These are phyloP conservation scores for Drosophila truncata DNA, from an alignment of 1,140 invertebrate genomes.

Conservation along the genomic window DNA sequence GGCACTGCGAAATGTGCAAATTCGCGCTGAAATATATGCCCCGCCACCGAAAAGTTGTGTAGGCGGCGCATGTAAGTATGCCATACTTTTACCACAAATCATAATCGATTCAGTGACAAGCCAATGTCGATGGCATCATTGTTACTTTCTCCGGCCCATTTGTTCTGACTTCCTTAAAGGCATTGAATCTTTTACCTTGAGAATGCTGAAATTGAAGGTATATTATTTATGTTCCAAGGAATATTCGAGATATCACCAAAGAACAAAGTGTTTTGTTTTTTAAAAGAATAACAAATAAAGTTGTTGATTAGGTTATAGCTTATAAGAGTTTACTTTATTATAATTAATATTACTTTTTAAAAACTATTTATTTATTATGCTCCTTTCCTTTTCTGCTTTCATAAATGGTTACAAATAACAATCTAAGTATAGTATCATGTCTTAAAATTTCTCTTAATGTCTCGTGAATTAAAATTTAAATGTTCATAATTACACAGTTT, in stretches of 20 bases:
- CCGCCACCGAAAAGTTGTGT: constrained; percentile 34
- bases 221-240: neutral
- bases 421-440: too few species aligned
- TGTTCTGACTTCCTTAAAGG: constrained; percentile 13
- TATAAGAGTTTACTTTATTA: too few species aligned
- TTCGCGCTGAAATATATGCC: constrained; percentile 40
- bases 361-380: neutral
- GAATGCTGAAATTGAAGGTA: neutral
- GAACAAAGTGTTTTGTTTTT: neutral
- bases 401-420: neutral
- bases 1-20: constrained; percentile 58
- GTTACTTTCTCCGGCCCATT: constrained; percentile 6
- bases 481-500: constrained; percentile 14
- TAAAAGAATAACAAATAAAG: neutral
- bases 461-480: neutral
- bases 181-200: constrained; percentile 4
- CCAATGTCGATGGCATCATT: constrained; percentile 25
- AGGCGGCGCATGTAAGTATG: constrained; percentile 56
- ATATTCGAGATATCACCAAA: neutral
- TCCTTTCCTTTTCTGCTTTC: neutral
- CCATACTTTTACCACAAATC: constrained; percentile 71
- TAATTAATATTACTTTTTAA: neutral
- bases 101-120: constrained; percentile 67
- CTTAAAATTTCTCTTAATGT: neutral
- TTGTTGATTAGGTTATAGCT: neutral